Evolutionary conservation across 2,113 vertebrate species (phyloP), one percentile per base, ranked within the genome.

Genomic region (Chaenocephalus aceratus): DNA sequence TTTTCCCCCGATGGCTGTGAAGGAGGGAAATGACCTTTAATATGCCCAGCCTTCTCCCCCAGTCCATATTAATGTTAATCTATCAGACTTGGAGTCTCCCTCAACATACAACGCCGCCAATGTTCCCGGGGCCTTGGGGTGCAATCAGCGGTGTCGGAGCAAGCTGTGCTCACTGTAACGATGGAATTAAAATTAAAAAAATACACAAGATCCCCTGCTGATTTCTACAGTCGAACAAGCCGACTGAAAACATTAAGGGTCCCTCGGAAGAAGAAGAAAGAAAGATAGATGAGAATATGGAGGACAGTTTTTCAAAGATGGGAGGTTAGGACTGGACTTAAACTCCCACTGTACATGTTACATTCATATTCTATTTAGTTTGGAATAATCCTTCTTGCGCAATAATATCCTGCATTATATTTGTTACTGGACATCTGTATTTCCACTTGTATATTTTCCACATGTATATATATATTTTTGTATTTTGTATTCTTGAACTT

Each of bases 51-150:
- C 61, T 59, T 87, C 88, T 93, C 92, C 92, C 92, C 82, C 75
- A 89, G 88, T 93, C 86, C 90, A 66, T 92, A 91, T 93, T 92
- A 93, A 91, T 90, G 88, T 88, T 91, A 89, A 90, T 92, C 89
- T 89, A 93, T 94, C 90, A 92, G 90, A 93, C 91, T 83, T 61
- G 51, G 74, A 86, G 91, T 85, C 92, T 92, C 86, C 83, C 81
- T 79, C 41, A 34, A 84, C 72, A 73, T 58, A 90, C 92, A 91
- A 92, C 85, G 77, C 86, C 30, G 82, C 82, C 87, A 92, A 91
- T 91, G 89, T 93, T 91, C 83, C 79, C 67, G 12, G 88, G 77
- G 79, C 92, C 89, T 90, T 78, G 51, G 90, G 88, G 93, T 89
- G 82, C 89, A 92, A 90, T 94, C 91, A 92, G 88, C 14, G 59